Conservation (phyloP, 2,888 invertebrate species). For the Quadroppia sp. region DNA sequence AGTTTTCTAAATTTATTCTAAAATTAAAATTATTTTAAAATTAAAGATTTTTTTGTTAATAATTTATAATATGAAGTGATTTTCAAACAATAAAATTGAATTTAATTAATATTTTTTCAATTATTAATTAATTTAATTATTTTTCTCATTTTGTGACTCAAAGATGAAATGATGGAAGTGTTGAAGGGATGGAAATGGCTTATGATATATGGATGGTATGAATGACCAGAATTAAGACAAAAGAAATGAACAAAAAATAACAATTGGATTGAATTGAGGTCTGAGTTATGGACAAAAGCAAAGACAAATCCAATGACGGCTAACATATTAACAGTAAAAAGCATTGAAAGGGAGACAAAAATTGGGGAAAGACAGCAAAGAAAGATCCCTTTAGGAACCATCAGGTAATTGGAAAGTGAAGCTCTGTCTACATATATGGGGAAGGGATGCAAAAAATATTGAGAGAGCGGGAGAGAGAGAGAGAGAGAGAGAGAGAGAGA, state of each 20-base stretch:
- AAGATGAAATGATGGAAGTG: background rate
- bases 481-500: conserved; percentile 28
- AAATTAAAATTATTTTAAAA: too few species aligned
- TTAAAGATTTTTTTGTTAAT: too few species aligned
- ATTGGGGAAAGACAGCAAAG: background rate
- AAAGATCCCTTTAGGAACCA: conserved; percentile 36
- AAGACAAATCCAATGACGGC: background rate
- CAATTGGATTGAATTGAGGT: background rate
- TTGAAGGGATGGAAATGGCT: background rate
- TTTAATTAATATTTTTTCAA: too few species aligned
- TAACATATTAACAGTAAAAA: conserved; percentile 12
- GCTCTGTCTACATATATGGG: conserved; percentile 8
- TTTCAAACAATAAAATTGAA: too few species aligned
- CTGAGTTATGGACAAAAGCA: background rate
- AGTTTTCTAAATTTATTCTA: too few species aligned
- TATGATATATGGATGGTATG: background rate
- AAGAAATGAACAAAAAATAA: conserved; percentile 13
- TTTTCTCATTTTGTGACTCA: too few species aligned
- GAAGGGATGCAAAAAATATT: background rate
- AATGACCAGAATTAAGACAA: conserved; percentile 26
- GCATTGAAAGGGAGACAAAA: conserved; percentile 3
- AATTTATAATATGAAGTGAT: too few species aligned
- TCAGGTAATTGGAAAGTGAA: conserved; percentile 37
- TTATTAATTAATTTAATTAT: too few species aligned
- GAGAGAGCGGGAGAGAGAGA: conserved; percentile 4